Evolutionary conservation across 1,140 invertebrate genomes (phyloP).

Genomic region (Lasioglossum albipes): DNA sequence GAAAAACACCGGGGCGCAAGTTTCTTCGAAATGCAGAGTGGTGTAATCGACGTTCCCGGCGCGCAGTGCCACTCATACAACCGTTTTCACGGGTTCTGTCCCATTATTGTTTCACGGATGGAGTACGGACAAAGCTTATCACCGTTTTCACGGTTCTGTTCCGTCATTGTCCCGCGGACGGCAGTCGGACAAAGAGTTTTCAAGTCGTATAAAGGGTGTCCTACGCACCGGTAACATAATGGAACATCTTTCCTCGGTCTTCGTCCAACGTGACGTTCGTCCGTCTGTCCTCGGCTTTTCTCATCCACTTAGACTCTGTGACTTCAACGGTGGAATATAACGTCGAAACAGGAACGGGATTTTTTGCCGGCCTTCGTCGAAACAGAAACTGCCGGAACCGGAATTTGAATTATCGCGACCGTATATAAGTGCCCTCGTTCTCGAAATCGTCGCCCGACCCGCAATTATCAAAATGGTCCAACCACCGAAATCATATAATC

Average conservation of each 20-base stretch:
- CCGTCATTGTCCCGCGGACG: slow-evolving; percentile 31
- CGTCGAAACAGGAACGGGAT: no score
- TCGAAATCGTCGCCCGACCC: no score
- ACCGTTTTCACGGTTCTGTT: slow-evolving; percentile 41
- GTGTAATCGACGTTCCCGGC: background rate
- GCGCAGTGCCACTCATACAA: background rate
- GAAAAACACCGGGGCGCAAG: background rate
- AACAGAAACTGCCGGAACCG: no score
- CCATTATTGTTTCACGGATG: slow-evolving; percentile 38
- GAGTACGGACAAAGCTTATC: slow-evolving; percentile 38
- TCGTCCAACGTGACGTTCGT: background rate
- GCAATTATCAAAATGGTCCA: no score
- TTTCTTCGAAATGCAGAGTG: background rate
- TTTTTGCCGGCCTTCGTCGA: no score
- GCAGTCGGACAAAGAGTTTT: slow-evolving; percentile 39
- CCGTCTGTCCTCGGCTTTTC: background rate
- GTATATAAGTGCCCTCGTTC: no score
- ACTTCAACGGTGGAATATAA: slow-evolving; percentile 2
- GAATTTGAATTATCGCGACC: background rate
- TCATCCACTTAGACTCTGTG: slow-evolving; percentile 11
- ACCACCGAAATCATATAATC: no score
- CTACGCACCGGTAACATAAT: slow-evolving; percentile 25
- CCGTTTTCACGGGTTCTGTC: slow-evolving; percentile 28
- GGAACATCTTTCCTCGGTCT: slow-evolving; percentile 20
- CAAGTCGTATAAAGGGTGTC: slow-evolving; percentile 38